Conservation (phyloP, 2,797 vertebrate genomes). For the Rachycentron canadum region DNA sequence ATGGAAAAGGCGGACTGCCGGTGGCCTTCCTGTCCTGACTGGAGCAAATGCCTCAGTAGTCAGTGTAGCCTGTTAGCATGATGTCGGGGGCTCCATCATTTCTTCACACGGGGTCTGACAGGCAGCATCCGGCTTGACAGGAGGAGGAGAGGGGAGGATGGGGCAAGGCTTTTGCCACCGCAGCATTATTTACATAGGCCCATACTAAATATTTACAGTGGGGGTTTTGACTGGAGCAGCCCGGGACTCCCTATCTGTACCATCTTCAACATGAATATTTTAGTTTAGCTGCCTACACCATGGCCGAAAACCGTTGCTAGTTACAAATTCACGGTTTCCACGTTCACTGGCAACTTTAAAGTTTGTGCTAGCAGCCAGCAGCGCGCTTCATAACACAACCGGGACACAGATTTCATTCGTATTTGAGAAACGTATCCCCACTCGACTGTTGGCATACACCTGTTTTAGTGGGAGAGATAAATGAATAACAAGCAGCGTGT, state of each 20-base stretch:
- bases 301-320: slow-evolving; percentile 14
- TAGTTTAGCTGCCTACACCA: slow-evolving; percentile 43
- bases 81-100: slow-evolving; percentile 59
- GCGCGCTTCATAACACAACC: not conserved
- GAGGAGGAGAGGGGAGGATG: slow-evolving; percentile 27
- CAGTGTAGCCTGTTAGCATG: slow-evolving; percentile 16
- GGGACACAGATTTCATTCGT: not conserved
- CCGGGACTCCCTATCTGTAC: slow-evolving; percentile 32
- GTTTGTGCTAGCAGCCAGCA: slow-evolving; percentile 30
- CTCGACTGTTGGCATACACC: slow-evolving; percentile 42
- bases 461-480: slow-evolving; percentile 64
- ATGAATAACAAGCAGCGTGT: slow-evolving; percentile 50
- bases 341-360: slow-evolving; percentile 39
- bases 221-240: not conserved
- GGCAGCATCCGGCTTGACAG: slow-evolving; percentile 63
- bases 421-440: not conserved
- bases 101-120: slow-evolving; percentile 23
- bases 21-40: slow-evolving; percentile 22
- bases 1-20: not conserved
- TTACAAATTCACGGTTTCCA: not conserved
- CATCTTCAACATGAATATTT: slow-evolving; percentile 60
- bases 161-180: slow-evolving; percentile 34
- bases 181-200: slow-evolving; percentile 43
- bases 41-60: slow-evolving; percentile 14
- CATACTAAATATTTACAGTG: not conserved